phyloP scores from a whole-genome alignment of 1,140 invertebrate species.

The Macrotrachela quadricornifera region DNA sequence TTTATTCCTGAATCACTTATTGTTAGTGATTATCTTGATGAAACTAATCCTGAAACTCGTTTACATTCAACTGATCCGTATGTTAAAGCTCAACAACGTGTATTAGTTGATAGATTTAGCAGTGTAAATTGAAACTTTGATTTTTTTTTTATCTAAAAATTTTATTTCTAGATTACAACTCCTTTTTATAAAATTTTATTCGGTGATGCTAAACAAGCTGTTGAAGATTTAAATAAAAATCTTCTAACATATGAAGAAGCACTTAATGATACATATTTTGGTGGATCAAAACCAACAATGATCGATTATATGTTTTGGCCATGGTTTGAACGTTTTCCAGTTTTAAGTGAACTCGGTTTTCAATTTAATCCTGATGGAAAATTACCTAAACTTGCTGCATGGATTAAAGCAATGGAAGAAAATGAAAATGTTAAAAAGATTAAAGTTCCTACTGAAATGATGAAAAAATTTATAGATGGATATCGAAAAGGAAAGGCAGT shows the following conservation, averaged over 20 bases:
- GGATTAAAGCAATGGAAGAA: conserved; percentile 13
- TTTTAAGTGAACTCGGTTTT: background rate
- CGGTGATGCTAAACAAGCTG: background rate
- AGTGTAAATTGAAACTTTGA: conserved; percentile 13
- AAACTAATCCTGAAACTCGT: conserved; percentile 40
- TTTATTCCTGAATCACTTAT: conserved; percentile 53
- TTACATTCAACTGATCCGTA: conserved; percentile 45
- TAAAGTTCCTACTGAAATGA: conserved; percentile 9
- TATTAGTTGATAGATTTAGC: conserved; percentile 40
- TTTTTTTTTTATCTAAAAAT: background rate
- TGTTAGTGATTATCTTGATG: conserved; percentile 61
- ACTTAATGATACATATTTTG: conserved; percentile 1
- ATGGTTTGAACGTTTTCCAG: conserved; percentile 47
- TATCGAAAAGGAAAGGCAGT: conserved; percentile 7
- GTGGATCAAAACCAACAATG: conserved; percentile 1
- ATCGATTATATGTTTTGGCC: conserved; percentile 71
- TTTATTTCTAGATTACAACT: background rate
- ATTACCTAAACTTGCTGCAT: conserved; percentile 13
- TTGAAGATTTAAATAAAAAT: conserved; percentile 5
- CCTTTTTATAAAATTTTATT: background rate
- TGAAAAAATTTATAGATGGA: conserved; percentile 11
- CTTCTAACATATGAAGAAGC: conserved; percentile 12
- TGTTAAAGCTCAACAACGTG: conserved; percentile 50
- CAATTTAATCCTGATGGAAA: conserved; percentile 5
- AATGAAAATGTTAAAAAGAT: conserved; percentile 14